Evolutionary conservation across 2,888 invertebrate genomes (phyloP).

Genomic region (Protula sp.): DNA sequence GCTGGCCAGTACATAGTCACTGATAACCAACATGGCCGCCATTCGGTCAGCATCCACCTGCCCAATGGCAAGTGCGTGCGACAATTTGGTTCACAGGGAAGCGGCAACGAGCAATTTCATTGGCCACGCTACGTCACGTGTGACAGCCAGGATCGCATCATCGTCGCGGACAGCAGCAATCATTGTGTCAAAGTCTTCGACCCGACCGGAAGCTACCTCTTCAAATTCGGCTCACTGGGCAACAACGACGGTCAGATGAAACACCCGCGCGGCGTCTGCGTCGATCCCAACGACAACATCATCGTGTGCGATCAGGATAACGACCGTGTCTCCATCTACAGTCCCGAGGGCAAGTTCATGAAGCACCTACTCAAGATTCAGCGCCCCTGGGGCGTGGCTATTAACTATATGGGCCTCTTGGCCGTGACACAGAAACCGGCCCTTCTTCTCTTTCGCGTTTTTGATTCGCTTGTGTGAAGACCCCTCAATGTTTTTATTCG

Average conservation of each 20-base stretch:
- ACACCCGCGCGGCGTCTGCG: slow-evolving; percentile 56
- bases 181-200: slow-evolving; percentile 56
- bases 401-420: slow-evolving; percentile 19
- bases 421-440: slow-evolving; percentile 24
- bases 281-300: slow-evolving; percentile 54
- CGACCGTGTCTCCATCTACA: slow-evolving; percentile 34
- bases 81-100: slow-evolving; percentile 41
- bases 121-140: slow-evolving; percentile 56
- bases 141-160: slow-evolving; percentile 49
- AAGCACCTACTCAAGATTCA: slow-evolving; percentile 27
- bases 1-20: slow-evolving; percentile 52
- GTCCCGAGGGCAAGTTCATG: slow-evolving; percentile 31
- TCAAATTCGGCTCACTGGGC: slow-evolving; percentile 55
- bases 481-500: slow-evolving; percentile 78
- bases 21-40: slow-evolving; percentile 46
- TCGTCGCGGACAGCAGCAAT: slow-evolving; percentile 57
- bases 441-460: slow-evolving; percentile 18
- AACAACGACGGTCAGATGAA: slow-evolving; percentile 55
- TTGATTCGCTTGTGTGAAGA: slow-evolving; percentile 47
- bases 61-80: slow-evolving; percentile 20
- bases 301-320: slow-evolving; percentile 58
- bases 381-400: slow-evolving; percentile 21
- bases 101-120: slow-evolving; percentile 51
- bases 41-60: slow-evolving; percentile 24
- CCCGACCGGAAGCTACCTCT: slow-evolving; percentile 50